These are phyloP conservation scores for Epinotia nisella DNA, from an alignment of 2,888 invertebrate genomes.

Conservation along the genomic window DNA sequence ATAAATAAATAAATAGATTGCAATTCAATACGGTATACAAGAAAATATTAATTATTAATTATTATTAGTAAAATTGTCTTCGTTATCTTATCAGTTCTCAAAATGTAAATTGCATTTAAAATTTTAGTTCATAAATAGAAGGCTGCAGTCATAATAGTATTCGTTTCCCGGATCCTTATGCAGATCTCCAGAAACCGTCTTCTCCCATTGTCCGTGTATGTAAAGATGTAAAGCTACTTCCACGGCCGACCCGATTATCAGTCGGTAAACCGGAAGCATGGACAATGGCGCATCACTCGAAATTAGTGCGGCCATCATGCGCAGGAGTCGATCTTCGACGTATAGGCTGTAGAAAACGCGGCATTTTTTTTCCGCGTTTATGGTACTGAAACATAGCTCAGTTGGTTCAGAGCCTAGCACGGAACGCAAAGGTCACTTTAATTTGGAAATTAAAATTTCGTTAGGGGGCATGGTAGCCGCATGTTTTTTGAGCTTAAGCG, in stretches of 20 bases:
- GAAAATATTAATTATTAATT: no score
- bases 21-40: no score
- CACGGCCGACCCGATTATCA: slow-evolving; percentile 29
- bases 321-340: slow-evolving; percentile 30
- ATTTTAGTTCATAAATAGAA: neutral
- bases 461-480: no score
- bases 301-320: slow-evolving; percentile 67
- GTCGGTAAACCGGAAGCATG: slow-evolving; percentile 68
- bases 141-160: neutral
- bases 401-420: no score
- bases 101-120: neutral
- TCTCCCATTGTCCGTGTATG: slow-evolving; percentile 20
- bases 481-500: no score
- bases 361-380: slow-evolving; percentile 45
- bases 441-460: no score
- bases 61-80: no score
- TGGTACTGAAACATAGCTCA: neutral
- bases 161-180: slow-evolving; percentile 3
- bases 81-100: no score
- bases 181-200: slow-evolving; percentile 18
- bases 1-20: no score
- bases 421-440: no score
- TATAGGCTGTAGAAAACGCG: slow-evolving; percentile 46
- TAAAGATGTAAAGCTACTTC: slow-evolving; percentile 16
- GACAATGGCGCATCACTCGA: slow-evolving; percentile 72